These are phyloP conservation scores for Micrasema longulum DNA, from an alignment of 1,140 invertebrate species.

Conservation along the genomic window DNA sequence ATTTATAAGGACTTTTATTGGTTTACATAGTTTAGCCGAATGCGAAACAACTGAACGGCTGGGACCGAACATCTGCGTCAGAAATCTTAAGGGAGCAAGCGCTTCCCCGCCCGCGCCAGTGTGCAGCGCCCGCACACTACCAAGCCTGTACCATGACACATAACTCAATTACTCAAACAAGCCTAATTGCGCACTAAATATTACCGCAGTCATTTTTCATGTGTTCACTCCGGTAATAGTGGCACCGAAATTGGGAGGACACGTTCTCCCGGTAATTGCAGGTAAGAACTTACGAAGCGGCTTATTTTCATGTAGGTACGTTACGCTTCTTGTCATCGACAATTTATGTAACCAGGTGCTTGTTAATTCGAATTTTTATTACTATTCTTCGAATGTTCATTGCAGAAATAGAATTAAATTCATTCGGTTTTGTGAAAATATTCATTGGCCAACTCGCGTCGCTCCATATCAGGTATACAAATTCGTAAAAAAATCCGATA, in stretches of 20 bases:
- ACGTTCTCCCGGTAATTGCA: slow-evolving; percentile 38
- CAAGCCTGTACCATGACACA: slow-evolving; percentile 28
- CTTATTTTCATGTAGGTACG: slow-evolving; percentile 10
- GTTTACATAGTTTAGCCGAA: too few relatives aligned
- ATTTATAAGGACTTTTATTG: too few relatives aligned
- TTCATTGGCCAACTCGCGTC: too few relatives aligned
- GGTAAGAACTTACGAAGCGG: slow-evolving; percentile 14
- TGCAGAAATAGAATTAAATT: slow-evolving; percentile 9
- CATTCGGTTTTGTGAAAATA: not conserved
- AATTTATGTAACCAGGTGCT: slow-evolving; percentile 34
- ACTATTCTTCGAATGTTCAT: slow-evolving; percentile 5
- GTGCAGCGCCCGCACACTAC: not conserved
- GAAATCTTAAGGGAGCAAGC: slow-evolving; percentile 23
- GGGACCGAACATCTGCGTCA: slow-evolving; percentile 16
- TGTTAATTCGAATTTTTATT: slow-evolving; percentile 18
- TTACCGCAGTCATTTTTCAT: slow-evolving; percentile 46
- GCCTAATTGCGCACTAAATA: slow-evolving; percentile 52
- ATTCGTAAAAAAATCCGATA: too few relatives aligned
- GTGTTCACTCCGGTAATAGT: slow-evolving; percentile 15
- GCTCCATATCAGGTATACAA: too few relatives aligned
- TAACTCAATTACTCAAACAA: slow-evolving; percentile 53
- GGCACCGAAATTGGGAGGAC: slow-evolving; percentile 41
- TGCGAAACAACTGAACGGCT: too few relatives aligned
- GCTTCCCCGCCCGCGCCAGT: not conserved
- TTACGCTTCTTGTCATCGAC: slow-evolving; percentile 1